phyloP scores from a whole-genome alignment of 37 sponge, comb jelly and placozoan genomes.

The Crambe crambe region DNA sequence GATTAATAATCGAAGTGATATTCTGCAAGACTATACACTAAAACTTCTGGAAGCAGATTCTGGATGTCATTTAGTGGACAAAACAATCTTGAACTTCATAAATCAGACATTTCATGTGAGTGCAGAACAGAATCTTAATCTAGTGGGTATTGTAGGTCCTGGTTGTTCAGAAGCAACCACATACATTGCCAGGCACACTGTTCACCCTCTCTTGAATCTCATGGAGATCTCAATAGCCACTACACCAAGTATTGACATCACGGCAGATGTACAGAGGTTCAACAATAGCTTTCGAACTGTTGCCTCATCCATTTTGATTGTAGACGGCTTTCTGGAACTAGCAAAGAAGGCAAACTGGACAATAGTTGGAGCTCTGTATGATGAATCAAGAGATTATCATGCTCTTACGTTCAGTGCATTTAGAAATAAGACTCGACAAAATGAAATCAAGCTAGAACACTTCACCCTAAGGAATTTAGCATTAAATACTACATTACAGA shows the following conservation, averaged over 20 bases:
- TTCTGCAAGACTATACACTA: conserved; percentile 12
- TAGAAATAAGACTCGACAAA: not conserved
- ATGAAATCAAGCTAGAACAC: not conserved
- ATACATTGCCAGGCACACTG: not conserved
- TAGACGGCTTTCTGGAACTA: not conserved
- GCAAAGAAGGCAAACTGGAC: not conserved
- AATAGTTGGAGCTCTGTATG: conserved; percentile 7
- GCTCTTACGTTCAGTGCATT: not conserved
- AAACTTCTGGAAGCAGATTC: conserved; percentile 9
- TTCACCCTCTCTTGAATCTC: not conserved
- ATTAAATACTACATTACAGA: too few relatives aligned
- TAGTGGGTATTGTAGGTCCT: conserved; percentile 37
- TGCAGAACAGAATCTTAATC: not conserved
- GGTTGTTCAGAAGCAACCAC: conserved; percentile 37
- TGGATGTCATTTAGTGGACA: conserved; percentile 11
- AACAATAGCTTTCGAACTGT: conserved; percentile 11
- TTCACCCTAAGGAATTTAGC: not conserved
- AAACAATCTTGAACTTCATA: not conserved
- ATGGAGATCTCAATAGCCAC: not conserved
- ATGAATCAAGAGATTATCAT: not conserved
- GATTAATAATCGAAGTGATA: conserved; percentile 13
- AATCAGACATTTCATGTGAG: not conserved
- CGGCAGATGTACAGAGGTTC: not conserved
- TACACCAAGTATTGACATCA: not conserved
- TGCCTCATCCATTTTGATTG: not conserved